These are phyloP conservation scores for Bambusicola thoracicus DNA, from an alignment of 2,113 vertebrate species.

Conservation along the genomic window DNA sequence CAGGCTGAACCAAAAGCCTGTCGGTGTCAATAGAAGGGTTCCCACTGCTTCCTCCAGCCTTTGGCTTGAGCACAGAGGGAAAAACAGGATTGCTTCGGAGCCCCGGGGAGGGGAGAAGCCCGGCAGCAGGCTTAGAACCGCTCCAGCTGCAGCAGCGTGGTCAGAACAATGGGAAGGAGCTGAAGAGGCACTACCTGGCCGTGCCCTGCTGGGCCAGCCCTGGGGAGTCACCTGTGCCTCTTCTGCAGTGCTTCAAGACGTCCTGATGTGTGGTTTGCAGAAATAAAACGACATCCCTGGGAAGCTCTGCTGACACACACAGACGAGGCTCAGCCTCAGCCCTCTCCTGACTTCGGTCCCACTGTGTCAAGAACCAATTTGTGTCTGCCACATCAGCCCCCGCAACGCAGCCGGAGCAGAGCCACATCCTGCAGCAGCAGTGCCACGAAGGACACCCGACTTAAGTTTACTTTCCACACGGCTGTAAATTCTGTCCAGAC, in stretches of 20 bases:
- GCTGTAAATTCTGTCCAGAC: background rate
- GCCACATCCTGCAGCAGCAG: background rate
- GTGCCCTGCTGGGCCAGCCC: background rate
- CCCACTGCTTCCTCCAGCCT: background rate
- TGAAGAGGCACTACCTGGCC: fast-evolving
- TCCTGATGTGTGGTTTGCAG: background rate
- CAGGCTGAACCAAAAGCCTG: background rate
- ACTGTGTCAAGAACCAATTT: background rate
- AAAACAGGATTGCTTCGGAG: background rate
- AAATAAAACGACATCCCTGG: background rate
- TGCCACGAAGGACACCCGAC: background rate
- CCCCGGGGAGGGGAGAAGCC: background rate
- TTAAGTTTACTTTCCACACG: background rate
- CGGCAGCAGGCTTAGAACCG: fast-evolving
- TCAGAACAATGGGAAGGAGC: fast-evolving
- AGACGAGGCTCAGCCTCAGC: no score
- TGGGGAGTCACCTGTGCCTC: background rate
- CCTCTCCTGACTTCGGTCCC: background rate
- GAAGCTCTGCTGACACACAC: background rate
- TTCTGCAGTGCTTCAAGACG: background rate
- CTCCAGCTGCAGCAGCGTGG: background rate
- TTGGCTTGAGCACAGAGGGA: background rate
- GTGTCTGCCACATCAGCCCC: constrained; percentile 32
- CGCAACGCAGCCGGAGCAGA: background rate
- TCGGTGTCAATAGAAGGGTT: background rate